Percentiles rank a stretch among this genome's conserved stretches.
Conservation (phyloP, 2,113 vertebrate species). For the Phyllostomus hastatus region DNA sequence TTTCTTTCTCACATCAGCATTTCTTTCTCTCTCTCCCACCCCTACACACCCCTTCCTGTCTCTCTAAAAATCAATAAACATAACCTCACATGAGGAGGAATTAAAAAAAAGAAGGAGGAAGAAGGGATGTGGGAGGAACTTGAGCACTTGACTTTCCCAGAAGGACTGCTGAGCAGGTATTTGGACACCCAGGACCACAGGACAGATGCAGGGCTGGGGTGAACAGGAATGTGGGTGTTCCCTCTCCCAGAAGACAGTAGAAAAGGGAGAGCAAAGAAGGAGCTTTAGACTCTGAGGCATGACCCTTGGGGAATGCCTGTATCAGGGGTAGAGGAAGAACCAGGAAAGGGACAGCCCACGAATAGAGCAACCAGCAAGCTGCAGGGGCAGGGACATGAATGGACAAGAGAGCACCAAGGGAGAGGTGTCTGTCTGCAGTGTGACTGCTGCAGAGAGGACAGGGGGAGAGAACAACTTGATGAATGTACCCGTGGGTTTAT, state of each 20-base stretch:
- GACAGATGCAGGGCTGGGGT: no score
- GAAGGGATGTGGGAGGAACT: not conserved
- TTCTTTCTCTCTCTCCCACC: no score
- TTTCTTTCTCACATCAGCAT: no score
- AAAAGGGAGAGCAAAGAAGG: not conserved
- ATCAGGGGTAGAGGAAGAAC: not conserved
- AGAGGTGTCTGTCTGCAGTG: not conserved
- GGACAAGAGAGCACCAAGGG: not conserved
- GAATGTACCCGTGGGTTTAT: not conserved
- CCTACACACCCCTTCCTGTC: no score
- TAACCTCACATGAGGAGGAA: no score
- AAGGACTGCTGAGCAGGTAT: not conserved
- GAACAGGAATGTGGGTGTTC: not conserved
- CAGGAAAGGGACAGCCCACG: not conserved
- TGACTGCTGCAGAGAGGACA: not conserved
- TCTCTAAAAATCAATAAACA: no score
- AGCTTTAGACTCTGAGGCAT: not conserved
- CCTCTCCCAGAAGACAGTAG: accelerated
- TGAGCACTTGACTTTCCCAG: not conserved
- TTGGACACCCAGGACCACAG: not conserved
- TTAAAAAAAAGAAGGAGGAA: not conserved
- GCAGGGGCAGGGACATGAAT: not conserved
- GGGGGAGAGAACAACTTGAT: no score
- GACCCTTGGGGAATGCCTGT: accelerated
- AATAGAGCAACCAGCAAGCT: not conserved